Base-by-base conservation (phyloP, 2,888 invertebrate genomes). In the Eilema caniola region DNA sequence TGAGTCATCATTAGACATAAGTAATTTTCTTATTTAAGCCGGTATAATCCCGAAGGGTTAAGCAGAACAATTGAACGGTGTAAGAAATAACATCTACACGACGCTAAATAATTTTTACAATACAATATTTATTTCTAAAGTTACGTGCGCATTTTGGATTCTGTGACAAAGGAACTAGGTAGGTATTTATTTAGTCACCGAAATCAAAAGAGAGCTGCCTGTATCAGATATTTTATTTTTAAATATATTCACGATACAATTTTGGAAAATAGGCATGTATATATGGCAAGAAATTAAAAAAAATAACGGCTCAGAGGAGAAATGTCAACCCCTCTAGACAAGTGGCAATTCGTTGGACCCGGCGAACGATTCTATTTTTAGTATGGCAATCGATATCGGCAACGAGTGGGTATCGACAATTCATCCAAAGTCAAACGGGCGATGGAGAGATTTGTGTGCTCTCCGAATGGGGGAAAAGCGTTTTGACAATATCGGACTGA, bases 161-260 rank as follows among this genome's bases (percentile, higher is more conserved):
- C 20, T 37, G 70, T 77, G 67, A 70, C 16, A 79, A 79, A 80
- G 73, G 77, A 80, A 82, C 80, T 81, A 68, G 61, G 25, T 62
- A 47, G 65, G 71, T 10, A 37, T 28, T 80, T 10, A 37, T 28
- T 80, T 82, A 82, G 82, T 82, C 80, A 80, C 77, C 66, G 72
- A 82, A 75, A 82, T 69, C 62, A 79, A 69, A 47, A 76, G 23
- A 79, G 70, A 76, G 80, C 80, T 80, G 75, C 80, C 82, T 66
- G 11, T 25, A 12, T 66, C 62, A 71, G 57, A 61, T 24, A 33
- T 23, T n/a, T 28, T 37, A 3, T 7, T 57, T 59, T 66, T 59
- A 37, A 66, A 60, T 25, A 8, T 14, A 14, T 24, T 25, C 25
- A 59, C 25, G 14, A 31, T 25, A 24, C 25, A 41, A 16, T 62